Evolutionary conservation across 2,797 vertebrate genomes (phyloP).

Genomic region (Trematomus bernacchii): DNA sequence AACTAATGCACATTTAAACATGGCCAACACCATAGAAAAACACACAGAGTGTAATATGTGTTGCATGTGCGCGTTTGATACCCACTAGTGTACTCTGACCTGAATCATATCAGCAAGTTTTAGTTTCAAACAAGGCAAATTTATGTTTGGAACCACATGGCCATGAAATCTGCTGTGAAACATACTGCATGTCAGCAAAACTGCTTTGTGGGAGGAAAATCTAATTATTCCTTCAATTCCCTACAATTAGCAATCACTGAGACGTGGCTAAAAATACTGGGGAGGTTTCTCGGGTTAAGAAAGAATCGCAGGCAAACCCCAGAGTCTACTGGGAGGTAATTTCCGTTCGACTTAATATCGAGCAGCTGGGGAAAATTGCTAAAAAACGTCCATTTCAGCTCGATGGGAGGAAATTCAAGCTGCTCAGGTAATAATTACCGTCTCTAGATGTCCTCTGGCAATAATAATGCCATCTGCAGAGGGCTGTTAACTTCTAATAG

Average conservation of each 20-base stretch:
- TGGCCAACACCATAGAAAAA: not conserved
- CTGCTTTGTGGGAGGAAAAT: slow-evolving; percentile 38
- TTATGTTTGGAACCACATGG: slow-evolving; percentile 19
- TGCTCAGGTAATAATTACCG: slow-evolving; percentile 70
- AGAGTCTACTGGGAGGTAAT: slow-evolving; percentile 48
- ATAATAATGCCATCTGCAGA: slow-evolving; percentile 59
- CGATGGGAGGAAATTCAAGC: slow-evolving; percentile 56
- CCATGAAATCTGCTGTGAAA: slow-evolving; percentile 22
- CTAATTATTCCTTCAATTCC: slow-evolving; percentile 54
- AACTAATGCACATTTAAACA: slow-evolving; percentile 7
- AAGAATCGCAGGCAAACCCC: slow-evolving; percentile 18
- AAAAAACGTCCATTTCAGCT: slow-evolving; percentile 59
- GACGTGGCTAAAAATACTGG: slow-evolving; percentile 36
- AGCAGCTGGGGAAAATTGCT: slow-evolving; percentile 38
- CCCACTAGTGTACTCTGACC: not conserved
- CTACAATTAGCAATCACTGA: slow-evolving; percentile 36
- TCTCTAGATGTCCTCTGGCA: slow-evolving; percentile 66
- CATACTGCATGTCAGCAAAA: slow-evolving; percentile 43
- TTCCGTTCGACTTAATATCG: slow-evolving; percentile 53
- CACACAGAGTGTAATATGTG: not conserved
- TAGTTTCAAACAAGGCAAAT: slow-evolving; percentile 34
- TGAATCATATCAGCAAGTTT: not conserved
- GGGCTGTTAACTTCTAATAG: slow-evolving; percentile 73
- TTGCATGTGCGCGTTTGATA: not conserved
- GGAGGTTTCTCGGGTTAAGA: slow-evolving; percentile 35